phyloP scores from a whole-genome alignment of 2,888 invertebrate species.

The Helicoverpa assulta region DNA sequence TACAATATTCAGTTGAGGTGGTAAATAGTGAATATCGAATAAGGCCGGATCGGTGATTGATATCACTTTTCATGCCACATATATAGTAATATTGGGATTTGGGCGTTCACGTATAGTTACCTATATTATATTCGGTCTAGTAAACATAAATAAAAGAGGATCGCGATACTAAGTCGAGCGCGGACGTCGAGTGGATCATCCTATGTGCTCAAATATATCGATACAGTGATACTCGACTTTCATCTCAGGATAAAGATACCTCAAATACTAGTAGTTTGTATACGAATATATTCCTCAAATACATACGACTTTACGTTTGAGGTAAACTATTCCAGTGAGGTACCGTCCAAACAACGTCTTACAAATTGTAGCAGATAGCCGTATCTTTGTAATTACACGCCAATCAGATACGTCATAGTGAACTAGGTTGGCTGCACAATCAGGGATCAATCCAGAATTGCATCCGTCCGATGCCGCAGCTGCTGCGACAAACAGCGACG shows the following conservation, averaged over 20 bases:
- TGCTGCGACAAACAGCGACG: constrained; percentile 49
- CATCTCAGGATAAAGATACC: not conserved
- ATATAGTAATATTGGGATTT: constrained; percentile 42
- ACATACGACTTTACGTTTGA: not conserved
- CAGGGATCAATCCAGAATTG: constrained; percentile 56
- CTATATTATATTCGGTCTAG: constrained; percentile 24
- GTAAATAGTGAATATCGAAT: constrained; percentile 58
- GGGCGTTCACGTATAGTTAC: constrained; percentile 41
- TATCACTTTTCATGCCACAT: constrained; percentile 60
- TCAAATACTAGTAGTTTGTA: not conserved
- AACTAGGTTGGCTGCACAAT: constrained; percentile 26
- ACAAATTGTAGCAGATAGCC: too few species aligned
- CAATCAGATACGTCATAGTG: constrained; percentile 9
- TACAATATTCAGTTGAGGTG: constrained; percentile 5
- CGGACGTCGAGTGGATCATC: constrained; percentile 19
- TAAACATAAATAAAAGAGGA: constrained; percentile 48
- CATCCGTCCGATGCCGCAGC: constrained; percentile 42
- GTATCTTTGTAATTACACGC: not conserved
- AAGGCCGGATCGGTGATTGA: constrained; percentile 66
- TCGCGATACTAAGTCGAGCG: constrained; percentile 21
- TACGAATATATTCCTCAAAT: not conserved
- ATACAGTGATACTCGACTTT: constrained; percentile 1
- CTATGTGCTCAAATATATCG: constrained; percentile 8
- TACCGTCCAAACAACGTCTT: too few species aligned
- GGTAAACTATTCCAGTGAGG: too few species aligned